A percentile compares a stretch with the other conserved stretches of the same genome.
Conservation (phyloP, 2,113 vertebrate species). For the Pollimyrus isidori region DNA sequence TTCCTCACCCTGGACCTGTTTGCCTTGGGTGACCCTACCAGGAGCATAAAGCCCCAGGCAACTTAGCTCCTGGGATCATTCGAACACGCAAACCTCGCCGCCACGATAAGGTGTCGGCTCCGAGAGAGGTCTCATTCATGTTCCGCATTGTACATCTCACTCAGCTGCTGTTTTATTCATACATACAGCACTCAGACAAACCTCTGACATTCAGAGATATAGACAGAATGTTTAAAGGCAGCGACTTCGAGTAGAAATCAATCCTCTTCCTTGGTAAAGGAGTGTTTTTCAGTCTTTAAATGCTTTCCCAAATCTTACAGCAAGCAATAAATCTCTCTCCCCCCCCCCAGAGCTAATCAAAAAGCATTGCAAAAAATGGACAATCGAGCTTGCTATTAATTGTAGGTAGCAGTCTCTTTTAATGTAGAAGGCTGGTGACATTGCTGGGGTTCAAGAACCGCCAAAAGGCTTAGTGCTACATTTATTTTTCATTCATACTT, state of each 20-base stretch:
- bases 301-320: not conserved
- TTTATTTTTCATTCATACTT: slow-evolving; percentile 9
- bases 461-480: not conserved
- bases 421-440: not conserved
- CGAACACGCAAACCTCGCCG: too few species aligned
- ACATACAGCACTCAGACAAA: not conserved
- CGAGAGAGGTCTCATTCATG: not conserved
- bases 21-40: too few species aligned
- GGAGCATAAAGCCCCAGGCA: too few species aligned
- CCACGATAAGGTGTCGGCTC: too few species aligned
- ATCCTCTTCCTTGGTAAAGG: not conserved
- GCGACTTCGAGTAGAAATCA: not conserved
- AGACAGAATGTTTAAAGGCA: not conserved
- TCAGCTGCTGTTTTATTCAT: not conserved
- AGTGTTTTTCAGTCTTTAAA: slow-evolving; percentile 5
- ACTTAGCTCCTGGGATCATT: too few species aligned
- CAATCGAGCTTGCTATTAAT: not conserved
- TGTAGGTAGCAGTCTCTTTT: not conserved
- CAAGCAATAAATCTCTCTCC: not conserved
- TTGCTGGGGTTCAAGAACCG: not conserved
- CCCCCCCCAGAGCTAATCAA: not conserved
- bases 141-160: not conserved
- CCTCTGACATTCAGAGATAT: not conserved
- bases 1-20: too few species aligned
- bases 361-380: not conserved